phyloP scores from a whole-genome alignment of 1,140 invertebrate genomes.

The Drosophila lacteicornis region DNA sequence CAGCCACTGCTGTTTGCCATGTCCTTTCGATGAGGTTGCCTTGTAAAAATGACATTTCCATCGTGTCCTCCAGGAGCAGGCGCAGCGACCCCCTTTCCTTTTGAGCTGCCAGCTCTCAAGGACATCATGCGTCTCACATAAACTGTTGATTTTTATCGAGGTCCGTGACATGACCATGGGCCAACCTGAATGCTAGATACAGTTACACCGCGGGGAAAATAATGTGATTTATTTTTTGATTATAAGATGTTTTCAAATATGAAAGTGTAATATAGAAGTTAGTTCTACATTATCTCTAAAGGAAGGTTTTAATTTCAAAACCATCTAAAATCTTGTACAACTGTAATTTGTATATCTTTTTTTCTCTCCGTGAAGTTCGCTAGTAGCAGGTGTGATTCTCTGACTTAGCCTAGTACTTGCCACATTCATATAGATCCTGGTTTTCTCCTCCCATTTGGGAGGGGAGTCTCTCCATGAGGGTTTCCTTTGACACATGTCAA shows the following conservation, averaged over 20 bases:
- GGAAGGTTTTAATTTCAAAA: too few species aligned
- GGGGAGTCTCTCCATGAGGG: constrained; percentile 37
- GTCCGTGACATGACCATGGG: constrained; percentile 59
- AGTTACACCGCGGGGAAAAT: background rate
- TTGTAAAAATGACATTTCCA: constrained; percentile 54
- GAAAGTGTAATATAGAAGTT: too few species aligned
- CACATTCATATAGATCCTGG: background rate
- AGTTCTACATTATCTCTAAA: too few species aligned
- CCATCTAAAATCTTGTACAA: too few species aligned
- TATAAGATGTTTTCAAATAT: background rate
- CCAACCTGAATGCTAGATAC: background rate
- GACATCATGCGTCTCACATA: constrained; percentile 76
- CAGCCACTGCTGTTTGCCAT: constrained; percentile 42
- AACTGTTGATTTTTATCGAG: constrained; percentile 81
- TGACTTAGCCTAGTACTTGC: background rate
- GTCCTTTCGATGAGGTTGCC: constrained; percentile 40
- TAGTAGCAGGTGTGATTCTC: constrained; percentile 50
- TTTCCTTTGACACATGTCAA: constrained; percentile 72
- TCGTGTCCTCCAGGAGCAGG: constrained; percentile 18
- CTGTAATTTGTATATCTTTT: too few species aligned
- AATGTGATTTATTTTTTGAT: too few species aligned
- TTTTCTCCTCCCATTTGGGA: background rate
- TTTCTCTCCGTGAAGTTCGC: background rate
- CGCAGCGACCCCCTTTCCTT: background rate
- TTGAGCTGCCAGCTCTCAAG: constrained; percentile 54